These are phyloP conservation scores for Agonopterix subpropinquella DNA, from an alignment of 2,888 invertebrate species.

Conservation along the genomic window DNA sequence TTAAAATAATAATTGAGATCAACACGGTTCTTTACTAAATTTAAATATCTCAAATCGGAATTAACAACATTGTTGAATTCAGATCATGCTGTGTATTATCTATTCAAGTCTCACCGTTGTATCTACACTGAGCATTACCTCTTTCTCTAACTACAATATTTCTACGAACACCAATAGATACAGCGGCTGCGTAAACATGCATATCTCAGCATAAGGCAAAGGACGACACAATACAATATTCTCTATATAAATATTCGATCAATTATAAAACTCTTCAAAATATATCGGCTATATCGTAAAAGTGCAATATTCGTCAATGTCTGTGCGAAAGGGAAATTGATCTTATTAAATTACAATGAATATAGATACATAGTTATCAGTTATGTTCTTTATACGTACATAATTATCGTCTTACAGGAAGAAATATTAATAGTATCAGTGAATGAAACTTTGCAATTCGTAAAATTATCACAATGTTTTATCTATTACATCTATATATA, in stretches of 20 bases:
- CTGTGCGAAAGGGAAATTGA: neutral
- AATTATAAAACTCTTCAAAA: slow-evolving; percentile 1
- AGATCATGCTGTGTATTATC: neutral
- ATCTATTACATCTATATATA: neutral
- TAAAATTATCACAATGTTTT: slow-evolving; percentile 7
- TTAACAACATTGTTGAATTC: neutral
- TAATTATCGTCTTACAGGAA: too few relatives aligned
- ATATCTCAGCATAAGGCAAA: neutral
- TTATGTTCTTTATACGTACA: too few relatives aligned
- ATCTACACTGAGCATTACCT: neutral
- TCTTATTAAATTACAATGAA: neutral
- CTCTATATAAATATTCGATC: slow-evolving; percentile 2
- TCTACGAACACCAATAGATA: neutral
- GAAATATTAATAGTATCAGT: too few relatives aligned
- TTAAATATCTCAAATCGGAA: too few relatives aligned
- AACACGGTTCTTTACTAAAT: too few relatives aligned
- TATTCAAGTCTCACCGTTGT: slow-evolving; percentile 1
- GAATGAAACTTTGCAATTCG: neutral
- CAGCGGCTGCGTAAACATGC: neutral
- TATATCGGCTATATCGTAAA: neutral
- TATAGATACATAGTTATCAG: too few relatives aligned
- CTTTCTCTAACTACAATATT: neutral
- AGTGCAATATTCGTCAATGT: slow-evolving; percentile 2
- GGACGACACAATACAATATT: neutral
- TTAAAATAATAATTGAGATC: too few relatives aligned